A percentile compares a stretch with the other conserved stretches of the same genome.
Evolutionary conservation across 2,113 vertebrate species (phyloP).

Genomic region (Ailurus styani): DNA sequence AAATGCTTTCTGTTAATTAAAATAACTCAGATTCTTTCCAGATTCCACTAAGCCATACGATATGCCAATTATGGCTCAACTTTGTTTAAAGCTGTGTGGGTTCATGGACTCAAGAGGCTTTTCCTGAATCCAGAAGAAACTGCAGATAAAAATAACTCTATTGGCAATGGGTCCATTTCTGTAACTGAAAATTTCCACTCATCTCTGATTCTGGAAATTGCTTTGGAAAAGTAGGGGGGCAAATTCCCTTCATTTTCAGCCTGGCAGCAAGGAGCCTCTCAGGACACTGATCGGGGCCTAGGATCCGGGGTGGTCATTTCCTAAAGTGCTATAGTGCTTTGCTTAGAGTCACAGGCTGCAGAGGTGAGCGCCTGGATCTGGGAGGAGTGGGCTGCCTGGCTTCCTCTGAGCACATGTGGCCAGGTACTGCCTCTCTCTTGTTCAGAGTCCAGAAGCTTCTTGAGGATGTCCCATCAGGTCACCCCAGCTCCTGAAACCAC

Average conservation of each 20-base stretch:
- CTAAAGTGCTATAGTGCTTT: constrained; percentile 34
- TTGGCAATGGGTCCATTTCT: neutral
- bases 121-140: neutral
- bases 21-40: neutral
- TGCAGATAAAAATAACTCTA: neutral
- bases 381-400: neutral
- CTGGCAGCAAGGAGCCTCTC: neutral
- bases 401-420: neutral
- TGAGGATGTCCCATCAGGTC: constrained; percentile 17
- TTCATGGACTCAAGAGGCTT: neutral
- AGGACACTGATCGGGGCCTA: neutral
- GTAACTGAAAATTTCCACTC: neutral
- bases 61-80: neutral
- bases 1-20: neutral
- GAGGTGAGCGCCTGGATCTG: neutral
- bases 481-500: neutral
- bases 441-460: constrained; percentile 6
- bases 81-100: neutral
- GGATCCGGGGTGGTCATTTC: neutral
- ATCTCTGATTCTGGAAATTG: constrained; percentile 15
- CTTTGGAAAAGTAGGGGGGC: neutral
- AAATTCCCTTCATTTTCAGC: neutral
- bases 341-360: neutral
- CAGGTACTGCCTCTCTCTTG: neutral
- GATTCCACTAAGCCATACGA: neutral